Evolutionary conservation across 2,113 vertebrate species (phyloP).

Genomic region (Pachycephala philippinensis): DNA sequence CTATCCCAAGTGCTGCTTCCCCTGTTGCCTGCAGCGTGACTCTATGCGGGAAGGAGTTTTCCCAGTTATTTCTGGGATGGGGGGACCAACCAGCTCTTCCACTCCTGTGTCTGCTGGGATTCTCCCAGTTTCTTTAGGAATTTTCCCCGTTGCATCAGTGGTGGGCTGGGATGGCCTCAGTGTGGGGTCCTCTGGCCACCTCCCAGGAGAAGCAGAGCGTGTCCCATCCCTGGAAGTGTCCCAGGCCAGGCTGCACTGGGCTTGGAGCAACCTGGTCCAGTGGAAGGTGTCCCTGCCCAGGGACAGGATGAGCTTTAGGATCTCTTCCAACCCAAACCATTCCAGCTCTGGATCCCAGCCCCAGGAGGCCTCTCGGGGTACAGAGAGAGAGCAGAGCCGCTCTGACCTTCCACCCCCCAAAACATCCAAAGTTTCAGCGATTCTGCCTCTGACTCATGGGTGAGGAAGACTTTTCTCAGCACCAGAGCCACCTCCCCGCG

Average conservation of each 20-base stretch:
- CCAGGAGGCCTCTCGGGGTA: neutral
- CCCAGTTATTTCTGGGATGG: neutral
- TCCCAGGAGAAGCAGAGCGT: neutral
- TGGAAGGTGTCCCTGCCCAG: no score
- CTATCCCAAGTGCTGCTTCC: neutral
- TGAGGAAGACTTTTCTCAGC: neutral
- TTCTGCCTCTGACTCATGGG: neutral
- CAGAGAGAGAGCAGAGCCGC: no score
- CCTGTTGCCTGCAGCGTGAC: neutral
- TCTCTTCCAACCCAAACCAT: neutral
- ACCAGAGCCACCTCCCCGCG: neutral
- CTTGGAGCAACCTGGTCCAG: neutral
- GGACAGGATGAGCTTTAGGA: neutral
- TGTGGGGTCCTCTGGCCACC: rapidly evolving
- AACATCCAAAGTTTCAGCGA: neutral
- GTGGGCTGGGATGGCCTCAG: neutral
- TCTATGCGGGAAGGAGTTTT: neutral
- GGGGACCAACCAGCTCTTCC: neutral
- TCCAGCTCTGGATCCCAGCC: neutral
- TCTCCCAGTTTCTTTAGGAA: neutral
- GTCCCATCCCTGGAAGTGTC: neutral
- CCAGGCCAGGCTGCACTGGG: neutral
- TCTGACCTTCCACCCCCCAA: neutral
- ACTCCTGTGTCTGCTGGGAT: rapidly evolving
- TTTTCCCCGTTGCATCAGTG: rapidly evolving